Conservation (phyloP, 2,113 vertebrate species). For the Mesocricetus auratus region DNA sequence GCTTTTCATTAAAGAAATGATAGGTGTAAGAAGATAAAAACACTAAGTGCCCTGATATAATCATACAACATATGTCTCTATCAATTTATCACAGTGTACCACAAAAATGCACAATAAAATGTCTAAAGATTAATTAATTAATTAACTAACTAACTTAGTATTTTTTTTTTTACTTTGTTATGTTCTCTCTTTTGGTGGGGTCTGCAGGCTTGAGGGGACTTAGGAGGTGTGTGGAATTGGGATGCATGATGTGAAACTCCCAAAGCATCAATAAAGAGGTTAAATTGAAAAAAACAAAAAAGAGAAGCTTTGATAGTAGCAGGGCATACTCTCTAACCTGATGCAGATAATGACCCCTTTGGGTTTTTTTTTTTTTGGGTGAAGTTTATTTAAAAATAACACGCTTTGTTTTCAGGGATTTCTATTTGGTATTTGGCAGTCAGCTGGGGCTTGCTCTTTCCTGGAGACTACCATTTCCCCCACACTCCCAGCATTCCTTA, state of each 20-base stretch:
- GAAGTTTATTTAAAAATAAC: constrained; percentile 18
- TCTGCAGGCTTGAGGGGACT: neutral
- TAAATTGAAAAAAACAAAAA: neutral
- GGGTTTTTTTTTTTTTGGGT: neutral
- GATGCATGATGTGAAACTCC: neutral
- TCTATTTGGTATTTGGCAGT: no score
- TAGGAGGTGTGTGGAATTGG: neutral
- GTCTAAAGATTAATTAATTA: neutral
- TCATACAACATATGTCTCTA: neutral
- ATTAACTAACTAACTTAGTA: no score
- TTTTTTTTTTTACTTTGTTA: neutral
- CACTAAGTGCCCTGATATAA: neutral
- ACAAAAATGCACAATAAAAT: neutral
- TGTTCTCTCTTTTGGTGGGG: neutral
- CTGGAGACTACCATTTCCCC: neutral
- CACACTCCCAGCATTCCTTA: neutral
- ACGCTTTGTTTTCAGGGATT: neutral
- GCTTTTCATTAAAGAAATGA: neutral
- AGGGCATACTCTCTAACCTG: neutral
- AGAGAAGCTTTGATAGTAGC: neutral
- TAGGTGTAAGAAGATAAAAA: neutral
- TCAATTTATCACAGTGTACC: neutral
- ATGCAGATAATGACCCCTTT: neutral
- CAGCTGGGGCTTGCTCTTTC: neutral
- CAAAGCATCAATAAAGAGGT: neutral